A percentile compares a stretch with the other conserved stretches of the same genome.
Evolutionary conservation across 1,140 invertebrate genomes (phyloP).

Genomic region (Arion vulgaris): DNA sequence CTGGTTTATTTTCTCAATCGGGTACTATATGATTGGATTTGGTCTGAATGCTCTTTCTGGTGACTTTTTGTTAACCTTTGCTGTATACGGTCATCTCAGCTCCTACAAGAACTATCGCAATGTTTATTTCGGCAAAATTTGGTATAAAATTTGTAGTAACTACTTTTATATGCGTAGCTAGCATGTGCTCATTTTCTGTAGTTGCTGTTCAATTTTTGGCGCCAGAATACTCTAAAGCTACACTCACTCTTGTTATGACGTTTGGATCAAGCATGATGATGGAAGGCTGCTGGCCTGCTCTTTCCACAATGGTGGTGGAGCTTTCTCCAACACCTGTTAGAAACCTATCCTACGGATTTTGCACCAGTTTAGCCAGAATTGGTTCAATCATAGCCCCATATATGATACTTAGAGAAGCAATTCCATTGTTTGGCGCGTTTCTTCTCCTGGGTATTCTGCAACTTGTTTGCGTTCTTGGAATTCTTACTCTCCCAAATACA

Average conservation of each 20-base stretch:
- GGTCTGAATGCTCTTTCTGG: background rate
- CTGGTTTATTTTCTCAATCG: background rate
- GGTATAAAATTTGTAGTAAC: background rate
- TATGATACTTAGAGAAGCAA: background rate
- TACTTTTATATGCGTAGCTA: background rate
- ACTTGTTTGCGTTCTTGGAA: background rate
- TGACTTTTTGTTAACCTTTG: constrained; percentile 11
- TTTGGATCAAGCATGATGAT: background rate
- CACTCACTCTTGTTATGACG: background rate
- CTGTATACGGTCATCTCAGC: background rate
- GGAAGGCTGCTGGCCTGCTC: background rate
- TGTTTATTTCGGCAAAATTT: background rate
- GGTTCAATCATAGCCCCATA: background rate
- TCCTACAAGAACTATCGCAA: background rate
- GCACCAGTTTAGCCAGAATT: background rate
- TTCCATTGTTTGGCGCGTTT: background rate
- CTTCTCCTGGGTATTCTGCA: background rate
- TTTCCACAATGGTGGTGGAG: background rate
- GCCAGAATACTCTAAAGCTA: background rate
- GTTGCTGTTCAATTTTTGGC: background rate
- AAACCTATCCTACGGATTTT: background rate
- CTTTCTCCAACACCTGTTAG: background rate
- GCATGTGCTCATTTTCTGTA: background rate
- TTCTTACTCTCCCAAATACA: background rate
- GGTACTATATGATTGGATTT: constrained; percentile 1